Evolutionary conservation across 2,797 vertebrate species (phyloP), one percentile per base, ranked within the genome.

Genomic region (Spinus olivaceus): DNA sequence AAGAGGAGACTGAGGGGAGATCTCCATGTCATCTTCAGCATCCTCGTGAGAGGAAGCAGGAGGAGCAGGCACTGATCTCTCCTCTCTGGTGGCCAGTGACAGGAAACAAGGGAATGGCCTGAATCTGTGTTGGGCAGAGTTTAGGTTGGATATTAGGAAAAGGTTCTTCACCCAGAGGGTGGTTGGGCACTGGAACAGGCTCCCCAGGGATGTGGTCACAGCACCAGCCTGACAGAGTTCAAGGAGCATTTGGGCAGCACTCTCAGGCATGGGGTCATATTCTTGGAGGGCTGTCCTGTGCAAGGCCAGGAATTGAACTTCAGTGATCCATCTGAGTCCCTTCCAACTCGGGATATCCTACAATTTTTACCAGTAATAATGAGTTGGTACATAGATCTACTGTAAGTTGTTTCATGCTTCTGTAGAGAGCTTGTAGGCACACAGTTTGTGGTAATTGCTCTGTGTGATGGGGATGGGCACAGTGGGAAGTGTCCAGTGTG

Each of bases 171-270:
- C 9, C 9, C 14, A 20, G 44, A 28, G 18, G 3, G 22, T 47
- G 39, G 0, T 0, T 47, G 59, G 39, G 22, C 16, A 3, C 51
- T 53, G 51, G n/a, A 41, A 47, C 30, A 18, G 35, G 27, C 19
- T 69, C 49, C 13, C 9, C 27, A 37, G 32, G 39, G 33, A 3
- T 4, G 4, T 21, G 33, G 1, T 59, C 30, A 28, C 53, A 37
- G 56, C 63, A 14, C 19, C 35, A 5, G 19, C 32, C 19, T 28
- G 53, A 2, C 46, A 37, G 25, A 47, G 19, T 4, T 47, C 32
- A 37, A 10, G 30, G 6, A 53, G 3, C 2, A 1, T 35, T 78
- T 47, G 33, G 33, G 24, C 22, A 71, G 0, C 0, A 0, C 32
- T n/a, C 15, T 60, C 33, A 28, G 33, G 25, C 12, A 4, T 33